Conservation (phyloP, 2,888 invertebrate species). For the Limenitis arthemis region DNA sequence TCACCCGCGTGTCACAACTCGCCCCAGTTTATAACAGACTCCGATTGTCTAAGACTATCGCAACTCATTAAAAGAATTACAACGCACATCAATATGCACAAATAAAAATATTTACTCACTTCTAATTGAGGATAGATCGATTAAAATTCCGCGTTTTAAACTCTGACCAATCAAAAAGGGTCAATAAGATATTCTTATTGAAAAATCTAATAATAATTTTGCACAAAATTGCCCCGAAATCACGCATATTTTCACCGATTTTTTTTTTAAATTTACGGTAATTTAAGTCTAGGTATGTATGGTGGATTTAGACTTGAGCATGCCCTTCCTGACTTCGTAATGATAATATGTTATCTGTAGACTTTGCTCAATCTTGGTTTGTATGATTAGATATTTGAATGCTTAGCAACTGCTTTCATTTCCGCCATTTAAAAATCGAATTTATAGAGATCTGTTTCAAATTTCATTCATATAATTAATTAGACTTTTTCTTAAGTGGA, state of each 20-base stretch:
- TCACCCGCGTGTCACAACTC: conserved; percentile 19
- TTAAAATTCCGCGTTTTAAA: no score
- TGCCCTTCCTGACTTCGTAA: conserved; percentile 7
- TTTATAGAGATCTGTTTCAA: not conserved
- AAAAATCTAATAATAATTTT: no score
- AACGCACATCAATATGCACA: conserved; percentile 2
- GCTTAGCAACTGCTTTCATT: not conserved
- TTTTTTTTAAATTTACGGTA: no score
- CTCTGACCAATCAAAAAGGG: not conserved
- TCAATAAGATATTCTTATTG: not conserved
- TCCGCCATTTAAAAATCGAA: conserved; percentile 4
- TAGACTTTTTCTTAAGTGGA: no score
- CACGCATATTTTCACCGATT: no score
- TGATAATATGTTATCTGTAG: conserved; percentile 32
- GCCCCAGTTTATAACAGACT: conserved; percentile 32
- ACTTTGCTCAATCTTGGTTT: conserved; percentile 56
- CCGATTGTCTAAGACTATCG: conserved; percentile 32
- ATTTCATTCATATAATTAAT: not conserved
- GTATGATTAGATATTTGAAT: conserved; percentile 25
- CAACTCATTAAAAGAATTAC: conserved; percentile 20
- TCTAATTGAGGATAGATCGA: not conserved
- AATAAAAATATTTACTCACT: not conserved
- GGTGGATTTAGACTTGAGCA: conserved; percentile 28
- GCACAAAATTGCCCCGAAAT: no score
- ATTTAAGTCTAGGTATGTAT: no score